Evolutionary conservation across 2,888 invertebrate genomes (phyloP).

Genomic region (Hemicrepidius hirtus): DNA sequence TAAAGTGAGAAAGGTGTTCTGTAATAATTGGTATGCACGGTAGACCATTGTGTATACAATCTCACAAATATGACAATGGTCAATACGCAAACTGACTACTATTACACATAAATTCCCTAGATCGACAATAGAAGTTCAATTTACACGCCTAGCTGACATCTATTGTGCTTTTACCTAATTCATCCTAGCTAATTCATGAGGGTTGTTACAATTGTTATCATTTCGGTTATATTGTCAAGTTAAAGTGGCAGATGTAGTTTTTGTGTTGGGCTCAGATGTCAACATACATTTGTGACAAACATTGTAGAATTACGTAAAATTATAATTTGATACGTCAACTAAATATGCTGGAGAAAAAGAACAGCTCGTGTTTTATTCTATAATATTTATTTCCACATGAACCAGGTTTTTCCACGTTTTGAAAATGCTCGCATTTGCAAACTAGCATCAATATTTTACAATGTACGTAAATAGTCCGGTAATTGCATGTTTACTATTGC

Average conservation of each 20-base stretch:
- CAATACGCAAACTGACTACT: conserved; percentile 50
- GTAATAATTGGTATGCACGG: conserved; percentile 39
- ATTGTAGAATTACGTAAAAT: not conserved
- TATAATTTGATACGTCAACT: not conserved
- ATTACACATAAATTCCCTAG: conserved; percentile 62
- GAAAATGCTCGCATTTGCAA: not conserved
- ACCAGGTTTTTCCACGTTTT: conserved; percentile 10
- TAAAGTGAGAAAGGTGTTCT: conserved; percentile 37
- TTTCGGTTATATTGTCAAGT: conserved; percentile 35
- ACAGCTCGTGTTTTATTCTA: conserved; percentile 6
- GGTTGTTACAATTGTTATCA: conserved; percentile 54
- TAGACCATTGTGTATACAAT: conserved; percentile 39
- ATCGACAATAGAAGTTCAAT: conserved; percentile 64
- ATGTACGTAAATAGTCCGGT: not conserved
- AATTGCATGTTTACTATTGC: not conserved
- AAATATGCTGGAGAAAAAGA: not conserved
- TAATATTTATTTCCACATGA: conserved; percentile 4
- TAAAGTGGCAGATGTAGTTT: conserved; percentile 48
- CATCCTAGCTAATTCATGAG: conserved; percentile 64
- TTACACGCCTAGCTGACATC: conserved; percentile 67
- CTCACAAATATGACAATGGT: conserved; percentile 50
- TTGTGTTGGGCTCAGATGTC: conserved; percentile 17
- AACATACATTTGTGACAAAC: not conserved
- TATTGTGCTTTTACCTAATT: conserved; percentile 64
- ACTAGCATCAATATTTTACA: conserved; percentile 8